Base-by-base conservation (phyloP, 2,113 vertebrate genomes). In the Dicrurus megarhynchus region DNA sequence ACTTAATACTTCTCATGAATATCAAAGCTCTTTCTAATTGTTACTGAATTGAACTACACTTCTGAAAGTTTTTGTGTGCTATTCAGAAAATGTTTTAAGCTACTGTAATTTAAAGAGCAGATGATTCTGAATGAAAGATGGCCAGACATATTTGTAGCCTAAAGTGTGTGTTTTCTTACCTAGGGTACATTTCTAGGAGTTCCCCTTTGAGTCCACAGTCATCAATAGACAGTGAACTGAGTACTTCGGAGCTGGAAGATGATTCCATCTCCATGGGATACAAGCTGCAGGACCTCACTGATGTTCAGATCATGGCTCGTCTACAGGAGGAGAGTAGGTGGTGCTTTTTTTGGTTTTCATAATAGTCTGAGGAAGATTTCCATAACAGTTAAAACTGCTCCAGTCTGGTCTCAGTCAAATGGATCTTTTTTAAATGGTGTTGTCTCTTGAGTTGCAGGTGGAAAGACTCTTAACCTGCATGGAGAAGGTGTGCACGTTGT, bases 271-370 rank as follows among this genome's bases (percentile, higher is more conserved):
- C 99, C 49, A 99, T 99, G 99, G 98, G 99, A 74, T 99, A 99
- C 97, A 99, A 99, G 96, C 97, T 99, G 87, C 99, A 99, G 96
- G 99, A 99, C 97, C 99, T 99, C 97, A 99, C 99, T 4, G 99
- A 99, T 56, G 99, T 99, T 95, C 99, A 99, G 98, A 99, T 99
- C 97, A 99, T 99, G 99, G 99, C 99, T 83, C 99, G 99, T 89
- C 98, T 99, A 61, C 99, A 99, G 97, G 99, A 99, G 97, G 99
- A 99, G 98, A 99, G 99, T 99, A 98, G 77, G 99, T 98, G 42
- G 12, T 32, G 26, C 37, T 87, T 89, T 74, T 77, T n/a, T 53
- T 3, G 28, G 21, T 90, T 90, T 86, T 85, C 49, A 13, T 19
- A 57, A 19, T 26, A 73, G 16, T 22, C 13, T 75, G 49, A 71